These are phyloP conservation scores for Amphipyra berbera DNA, from an alignment of 2,888 invertebrate species.

Conservation along the genomic window DNA sequence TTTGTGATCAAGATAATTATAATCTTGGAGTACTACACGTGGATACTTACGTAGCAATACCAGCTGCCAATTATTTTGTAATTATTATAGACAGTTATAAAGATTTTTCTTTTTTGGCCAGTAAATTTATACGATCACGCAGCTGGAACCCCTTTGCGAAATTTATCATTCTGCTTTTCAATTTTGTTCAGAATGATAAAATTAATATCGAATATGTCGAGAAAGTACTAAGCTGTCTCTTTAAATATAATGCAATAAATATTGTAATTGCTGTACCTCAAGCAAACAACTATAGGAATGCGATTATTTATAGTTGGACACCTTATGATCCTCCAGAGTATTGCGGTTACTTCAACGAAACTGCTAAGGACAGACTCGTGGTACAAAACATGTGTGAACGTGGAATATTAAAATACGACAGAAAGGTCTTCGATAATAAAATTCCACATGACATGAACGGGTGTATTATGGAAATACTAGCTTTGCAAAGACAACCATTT, in stretches of 20 bases:
- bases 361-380: slow-evolving; percentile 70
- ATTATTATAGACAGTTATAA: slow-evolving; percentile 72
- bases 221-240: slow-evolving; percentile 75
- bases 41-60: slow-evolving; percentile 67
- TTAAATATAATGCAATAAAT: slow-evolving; percentile 75
- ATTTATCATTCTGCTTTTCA: slow-evolving; percentile 76
- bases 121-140: slow-evolving; percentile 71
- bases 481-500: slow-evolving; percentile 87
- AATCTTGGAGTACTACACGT: slow-evolving; percentile 59
- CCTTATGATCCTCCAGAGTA: slow-evolving; percentile 81
- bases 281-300: slow-evolving; percentile 67
- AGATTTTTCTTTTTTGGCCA: slow-evolving; percentile 71
- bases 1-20: slow-evolving; percentile 63
- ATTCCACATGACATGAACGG: slow-evolving; percentile 78
- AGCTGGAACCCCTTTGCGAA: slow-evolving; percentile 82
- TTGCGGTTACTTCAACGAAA: slow-evolving; percentile 80
- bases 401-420: slow-evolving; percentile 68
- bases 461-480: slow-evolving; percentile 85
- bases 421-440: slow-evolving; percentile 65
- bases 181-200: slow-evolving; percentile 55
- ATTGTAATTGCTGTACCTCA: slow-evolving; percentile 73
- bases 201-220: slow-evolving; percentile 64
- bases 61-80: slow-evolving; percentile 74
- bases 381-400: slow-evolving; percentile 73
- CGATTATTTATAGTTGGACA: slow-evolving; percentile 76